Evolutionary conservation across 2,797 vertebrate species (phyloP).

Genomic region (Intellagama lesueurii): DNA sequence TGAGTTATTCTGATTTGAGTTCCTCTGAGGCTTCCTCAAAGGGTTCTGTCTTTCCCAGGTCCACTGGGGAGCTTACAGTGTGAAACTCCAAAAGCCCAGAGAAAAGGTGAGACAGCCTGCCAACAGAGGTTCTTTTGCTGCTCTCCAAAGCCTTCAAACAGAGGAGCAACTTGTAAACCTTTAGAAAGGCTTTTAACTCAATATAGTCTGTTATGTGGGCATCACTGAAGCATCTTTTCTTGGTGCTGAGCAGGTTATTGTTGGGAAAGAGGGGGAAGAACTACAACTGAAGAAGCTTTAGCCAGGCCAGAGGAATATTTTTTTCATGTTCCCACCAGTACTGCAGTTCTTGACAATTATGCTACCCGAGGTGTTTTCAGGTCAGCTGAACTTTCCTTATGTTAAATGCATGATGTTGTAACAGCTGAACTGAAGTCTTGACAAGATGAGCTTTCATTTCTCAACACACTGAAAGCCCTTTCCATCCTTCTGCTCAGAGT

Average conservation of each 20-base stretch:
- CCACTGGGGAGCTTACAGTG: no score
- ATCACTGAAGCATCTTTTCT: conserved; percentile 10
- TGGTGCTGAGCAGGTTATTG: conserved; percentile 8
- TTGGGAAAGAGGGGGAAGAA: background rate
- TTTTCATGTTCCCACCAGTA: background rate
- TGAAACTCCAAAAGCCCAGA: no score
- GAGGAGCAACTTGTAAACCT: conserved; percentile 34
- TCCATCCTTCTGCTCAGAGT: conserved; percentile 1
- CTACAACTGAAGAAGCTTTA: conserved; percentile 38
- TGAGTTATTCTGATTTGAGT: no score
- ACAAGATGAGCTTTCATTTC: background rate
- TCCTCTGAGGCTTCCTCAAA: no score
- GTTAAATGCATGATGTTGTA: background rate
- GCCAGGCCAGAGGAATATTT: conserved; percentile 12
- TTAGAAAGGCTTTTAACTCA: background rate
- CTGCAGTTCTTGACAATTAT: background rate
- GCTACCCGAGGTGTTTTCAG: conserved; percentile 18
- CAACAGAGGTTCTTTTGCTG: no score
- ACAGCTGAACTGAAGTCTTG: conserved; percentile 35
- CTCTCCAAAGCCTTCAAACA: conserved; percentile 4
- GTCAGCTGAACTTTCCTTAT: conserved; percentile 6
- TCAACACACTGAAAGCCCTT: accelerated
- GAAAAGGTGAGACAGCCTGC: no score
- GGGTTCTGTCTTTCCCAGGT: no score
- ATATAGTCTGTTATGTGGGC: background rate